These are phyloP conservation scores for Loris lydekkerianus DNA, from an alignment of 2,797 vertebrate genomes.

Conservation along the genomic window DNA sequence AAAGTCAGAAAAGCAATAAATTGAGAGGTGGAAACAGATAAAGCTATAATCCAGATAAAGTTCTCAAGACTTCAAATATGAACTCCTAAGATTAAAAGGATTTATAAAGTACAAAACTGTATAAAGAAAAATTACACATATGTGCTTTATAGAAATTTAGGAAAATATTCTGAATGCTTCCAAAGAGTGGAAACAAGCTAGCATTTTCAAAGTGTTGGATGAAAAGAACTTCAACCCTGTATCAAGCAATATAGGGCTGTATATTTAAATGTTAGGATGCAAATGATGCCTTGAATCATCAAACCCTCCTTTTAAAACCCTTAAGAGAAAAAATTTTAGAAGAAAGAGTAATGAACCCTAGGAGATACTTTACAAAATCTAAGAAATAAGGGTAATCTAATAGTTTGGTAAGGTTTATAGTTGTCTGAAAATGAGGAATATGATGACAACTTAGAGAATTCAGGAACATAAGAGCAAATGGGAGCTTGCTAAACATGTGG, in stretches of 20 bases:
- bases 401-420: neutral
- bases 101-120: neutral
- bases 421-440: neutral
- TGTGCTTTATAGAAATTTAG: neutral
- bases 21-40: neutral
- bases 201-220: slow-evolving; percentile 19
- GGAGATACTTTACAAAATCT: neutral
- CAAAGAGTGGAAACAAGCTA: neutral
- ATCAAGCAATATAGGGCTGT: neutral
- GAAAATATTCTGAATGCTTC: neutral
- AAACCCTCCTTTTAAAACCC: neutral
- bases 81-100: neutral
- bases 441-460: neutral
- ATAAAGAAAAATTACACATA: neutral
- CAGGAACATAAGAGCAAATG: neutral
- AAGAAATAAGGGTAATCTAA: neutral
- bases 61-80: neutral
- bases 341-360: neutral
- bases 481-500: neutral
- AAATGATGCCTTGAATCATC: neutral
- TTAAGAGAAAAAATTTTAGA: neutral
- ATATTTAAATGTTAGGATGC: neutral
- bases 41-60: neutral
- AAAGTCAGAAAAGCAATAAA: slow-evolving; percentile 24
- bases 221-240: neutral